These are phyloP conservation scores for Clitarchus hookeri DNA, from an alignment of 2,888 invertebrate species.

Conservation along the genomic window DNA sequence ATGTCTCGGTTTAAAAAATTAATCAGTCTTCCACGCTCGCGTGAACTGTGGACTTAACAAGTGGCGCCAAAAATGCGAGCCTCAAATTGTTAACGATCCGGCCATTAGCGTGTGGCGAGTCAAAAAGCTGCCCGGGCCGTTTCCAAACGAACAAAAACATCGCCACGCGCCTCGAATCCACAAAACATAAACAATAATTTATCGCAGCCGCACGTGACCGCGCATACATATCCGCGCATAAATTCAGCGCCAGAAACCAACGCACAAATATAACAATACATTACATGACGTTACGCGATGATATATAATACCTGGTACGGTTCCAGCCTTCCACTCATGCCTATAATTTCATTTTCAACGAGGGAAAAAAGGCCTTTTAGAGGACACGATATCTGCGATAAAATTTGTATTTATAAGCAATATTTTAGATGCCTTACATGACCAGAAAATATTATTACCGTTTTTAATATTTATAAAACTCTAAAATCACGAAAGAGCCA, in stretches of 20 bases:
- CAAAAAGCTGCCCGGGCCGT: background rate
- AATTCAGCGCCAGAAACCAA: background rate
- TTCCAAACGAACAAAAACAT: background rate
- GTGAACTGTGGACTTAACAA: background rate
- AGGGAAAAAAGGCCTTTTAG: too few relatives aligned
- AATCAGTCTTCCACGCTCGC: too few relatives aligned
- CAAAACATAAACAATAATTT: slow-evolving; percentile 14
- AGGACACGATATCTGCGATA: too few relatives aligned
- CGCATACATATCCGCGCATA: background rate
- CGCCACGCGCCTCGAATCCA: background rate
- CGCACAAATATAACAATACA: background rate
- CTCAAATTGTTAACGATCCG: background rate
- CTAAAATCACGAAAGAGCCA: too few relatives aligned
- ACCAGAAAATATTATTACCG: too few relatives aligned
- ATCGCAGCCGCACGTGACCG: background rate
- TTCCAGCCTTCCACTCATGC: background rate
- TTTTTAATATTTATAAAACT: too few relatives aligned
- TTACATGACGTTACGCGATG: background rate
- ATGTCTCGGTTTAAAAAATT: too few relatives aligned
- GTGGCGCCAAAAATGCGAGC: background rate
- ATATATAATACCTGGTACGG: slow-evolving; percentile 5
- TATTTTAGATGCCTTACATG: too few relatives aligned
- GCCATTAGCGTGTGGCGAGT: background rate
- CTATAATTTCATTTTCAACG: background rate
- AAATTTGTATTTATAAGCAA: too few relatives aligned